Evolutionary conservation across 1,140 invertebrate species (phyloP).

Genomic region (Aphelenchoides besseyi): DNA sequence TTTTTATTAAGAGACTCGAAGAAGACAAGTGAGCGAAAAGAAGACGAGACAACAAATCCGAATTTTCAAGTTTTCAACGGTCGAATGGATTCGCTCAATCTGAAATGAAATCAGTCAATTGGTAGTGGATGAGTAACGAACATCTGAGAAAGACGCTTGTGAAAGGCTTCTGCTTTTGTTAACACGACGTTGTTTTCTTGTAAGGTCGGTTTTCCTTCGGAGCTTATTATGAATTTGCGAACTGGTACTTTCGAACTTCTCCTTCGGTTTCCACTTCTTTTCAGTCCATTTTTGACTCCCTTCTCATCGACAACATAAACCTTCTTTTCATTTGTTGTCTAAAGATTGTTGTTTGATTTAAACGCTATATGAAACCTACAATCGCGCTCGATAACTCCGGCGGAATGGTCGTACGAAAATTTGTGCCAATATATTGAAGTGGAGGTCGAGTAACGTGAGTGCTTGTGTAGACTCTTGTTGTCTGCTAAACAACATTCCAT

Average conservation of each 20-base stretch:
- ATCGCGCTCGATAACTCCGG: not conserved
- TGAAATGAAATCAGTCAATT: slow-evolving; percentile 5
- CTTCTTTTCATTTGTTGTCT: not conserved
- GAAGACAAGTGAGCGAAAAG: not conserved
- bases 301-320: slow-evolving; percentile 4
- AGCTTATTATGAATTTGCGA: not conserved
- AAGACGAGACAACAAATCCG: not conserved
- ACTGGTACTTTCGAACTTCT: not conserved
- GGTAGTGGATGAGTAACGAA: not conserved
- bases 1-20: no score
- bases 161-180: not conserved
- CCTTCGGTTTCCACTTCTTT: not conserved
- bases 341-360: slow-evolving; percentile 1
- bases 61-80: not conserved
- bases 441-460: slow-evolving; percentile 4
- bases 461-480: not conserved
- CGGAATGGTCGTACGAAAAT: not conserved
- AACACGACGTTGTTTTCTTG: no score
- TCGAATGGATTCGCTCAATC: slow-evolving; percentile 4
- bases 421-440: not conserved
- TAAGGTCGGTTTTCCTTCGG: not conserved
- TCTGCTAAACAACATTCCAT: slow-evolving; percentile 12
- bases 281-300: not conserved
- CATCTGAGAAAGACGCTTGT: not conserved
- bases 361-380: not conserved